phyloP scores from a whole-genome alignment of 37 sponge, comb jelly and placozoan species.

The Aplysina aerophoba region DNA sequence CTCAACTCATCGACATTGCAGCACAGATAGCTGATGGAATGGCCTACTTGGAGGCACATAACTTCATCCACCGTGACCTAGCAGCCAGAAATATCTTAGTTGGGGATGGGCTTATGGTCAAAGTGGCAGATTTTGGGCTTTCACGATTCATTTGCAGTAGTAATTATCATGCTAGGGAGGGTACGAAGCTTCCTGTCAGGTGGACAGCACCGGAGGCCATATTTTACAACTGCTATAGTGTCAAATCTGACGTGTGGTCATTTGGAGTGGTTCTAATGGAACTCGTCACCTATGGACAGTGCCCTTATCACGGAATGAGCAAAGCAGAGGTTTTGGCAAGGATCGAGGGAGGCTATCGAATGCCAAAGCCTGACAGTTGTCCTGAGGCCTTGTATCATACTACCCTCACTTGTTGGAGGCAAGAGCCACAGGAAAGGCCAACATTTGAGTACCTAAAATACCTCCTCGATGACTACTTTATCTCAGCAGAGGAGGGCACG shows the following conservation, averaged over 20 bases:
- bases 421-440: slow-evolving; percentile 37
- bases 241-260: slow-evolving; percentile 99
- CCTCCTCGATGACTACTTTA: slow-evolving; percentile 49
- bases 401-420: slow-evolving; percentile 53
- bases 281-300: slow-evolving; percentile 86
- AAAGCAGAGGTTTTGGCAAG: slow-evolving; percentile 19
- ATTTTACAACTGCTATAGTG: slow-evolving; percentile 75
- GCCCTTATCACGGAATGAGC: slow-evolving; percentile 90
- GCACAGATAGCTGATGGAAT: slow-evolving; percentile 95
- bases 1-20: slow-evolving; percentile 55
- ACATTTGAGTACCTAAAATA: slow-evolving; percentile 55
- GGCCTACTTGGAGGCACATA: slow-evolving; percentile 97
- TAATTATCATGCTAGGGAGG: slow-evolving; percentile 68
- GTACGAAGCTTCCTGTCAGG: slow-evolving; percentile 92
- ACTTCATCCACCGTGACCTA: slow-evolving; percentile 92
- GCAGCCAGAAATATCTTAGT: slow-evolving; percentile 86
- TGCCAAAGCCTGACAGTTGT: slow-evolving; percentile 75
- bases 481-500: slow-evolving; percentile 34
- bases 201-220: slow-evolving; percentile 97
- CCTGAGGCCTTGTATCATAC: slow-evolving; percentile 68
- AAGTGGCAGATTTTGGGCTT: slow-evolving; percentile 88
- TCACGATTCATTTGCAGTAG: slow-evolving; percentile 71
- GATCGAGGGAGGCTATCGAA: slow-evolving; percentile 11
- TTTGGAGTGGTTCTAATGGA: slow-evolving; percentile 96
- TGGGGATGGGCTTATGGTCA: slow-evolving; percentile 69